Base-by-base conservation (phyloP, 2,888 invertebrate species). In the Bhutanitis thaidina region DNA sequence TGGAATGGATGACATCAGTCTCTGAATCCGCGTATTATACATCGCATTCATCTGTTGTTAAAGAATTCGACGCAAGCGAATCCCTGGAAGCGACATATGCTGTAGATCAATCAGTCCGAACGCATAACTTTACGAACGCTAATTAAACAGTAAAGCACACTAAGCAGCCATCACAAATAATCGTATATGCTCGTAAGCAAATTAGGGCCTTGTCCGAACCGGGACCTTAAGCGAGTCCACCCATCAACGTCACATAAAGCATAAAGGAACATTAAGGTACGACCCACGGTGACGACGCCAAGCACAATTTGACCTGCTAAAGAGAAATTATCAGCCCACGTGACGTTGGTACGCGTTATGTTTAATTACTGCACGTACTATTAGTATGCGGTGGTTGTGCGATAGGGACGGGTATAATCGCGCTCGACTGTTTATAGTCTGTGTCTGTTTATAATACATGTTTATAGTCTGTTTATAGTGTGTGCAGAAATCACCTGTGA, bases 241-340 rank as follows among this genome's bases (percentile, higher is more conserved):
- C 39, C 54, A 57, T 58, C 52, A 57, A 49, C 50, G 60, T 61
- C 62, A 51, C 64, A 62, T 69, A 69, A 69, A 64, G 62, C 57
- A 65, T 16, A 39, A 43, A 30, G 48, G 53, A 52, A 59, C 55
- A 49, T 52, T 57, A 61, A 63, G 65, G 60, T 61, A 59, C 52
- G 53, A 54, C 55, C 46, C 48, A 46, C 43, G 57, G 55, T 48
- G 58, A 20, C 52, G 54, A 52, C 59, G 56, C 52, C 64, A 65
- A 65, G 62, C 62, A 62, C 59, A 47, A 53, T 30, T 13, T 43
- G 14, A 35, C n/a, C 47, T 62, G 64, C 74, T 82, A 80, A 82
- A 78, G 74, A 82, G 78, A 71, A 83, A 79, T 83, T 83, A 83
- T 73, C 77, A 77, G 69, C 64, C 58, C 53, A 55, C 57, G 59